A percentile compares a stretch with the other conserved stretches of the same genome.
These are phyloP conservation scores for Scomber scombrus DNA, from an alignment of 2,113 vertebrate genomes.

Conservation along the genomic window DNA sequence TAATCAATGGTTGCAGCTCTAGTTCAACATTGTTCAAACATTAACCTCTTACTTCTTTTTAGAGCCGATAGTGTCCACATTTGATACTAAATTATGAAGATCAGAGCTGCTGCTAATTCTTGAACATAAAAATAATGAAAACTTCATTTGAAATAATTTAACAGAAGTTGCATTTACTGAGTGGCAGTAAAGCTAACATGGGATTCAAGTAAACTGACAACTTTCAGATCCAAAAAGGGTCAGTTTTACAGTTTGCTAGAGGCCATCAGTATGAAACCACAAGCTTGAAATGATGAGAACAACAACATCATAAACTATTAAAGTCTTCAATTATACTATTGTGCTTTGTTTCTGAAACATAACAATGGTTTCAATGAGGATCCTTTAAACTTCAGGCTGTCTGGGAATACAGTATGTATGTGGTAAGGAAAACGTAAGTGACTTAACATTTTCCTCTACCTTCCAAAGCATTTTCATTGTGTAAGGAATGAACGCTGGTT, in stretches of 20 bases:
- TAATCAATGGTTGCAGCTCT: no score
- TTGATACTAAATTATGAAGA: no score
- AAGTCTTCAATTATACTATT: neutral
- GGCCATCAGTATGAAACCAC: neutral
- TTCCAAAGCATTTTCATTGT: neutral
- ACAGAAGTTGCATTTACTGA: no score
- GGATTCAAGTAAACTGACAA: neutral
- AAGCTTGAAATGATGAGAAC: neutral
- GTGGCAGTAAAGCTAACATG: no score
- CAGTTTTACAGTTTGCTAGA: neutral
- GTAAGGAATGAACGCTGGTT: neutral
- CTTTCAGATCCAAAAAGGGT: neutral
- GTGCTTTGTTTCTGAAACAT: neutral
- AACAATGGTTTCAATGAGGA: neutral
- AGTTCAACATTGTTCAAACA: neutral
- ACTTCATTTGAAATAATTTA: no score
- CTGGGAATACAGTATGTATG: neutral
- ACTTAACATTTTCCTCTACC: slow-evolving; percentile 13
- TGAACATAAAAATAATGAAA: no score
- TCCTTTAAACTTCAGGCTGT: neutral
- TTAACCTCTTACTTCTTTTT: neutral
- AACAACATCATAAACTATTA: slow-evolving; percentile 1
- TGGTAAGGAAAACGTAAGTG: neutral
- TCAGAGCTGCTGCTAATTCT: no score
- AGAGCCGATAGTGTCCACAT: neutral